Base-by-base conservation (phyloP, 2,113 vertebrate genomes). In the Peromyscus californicus region DNA sequence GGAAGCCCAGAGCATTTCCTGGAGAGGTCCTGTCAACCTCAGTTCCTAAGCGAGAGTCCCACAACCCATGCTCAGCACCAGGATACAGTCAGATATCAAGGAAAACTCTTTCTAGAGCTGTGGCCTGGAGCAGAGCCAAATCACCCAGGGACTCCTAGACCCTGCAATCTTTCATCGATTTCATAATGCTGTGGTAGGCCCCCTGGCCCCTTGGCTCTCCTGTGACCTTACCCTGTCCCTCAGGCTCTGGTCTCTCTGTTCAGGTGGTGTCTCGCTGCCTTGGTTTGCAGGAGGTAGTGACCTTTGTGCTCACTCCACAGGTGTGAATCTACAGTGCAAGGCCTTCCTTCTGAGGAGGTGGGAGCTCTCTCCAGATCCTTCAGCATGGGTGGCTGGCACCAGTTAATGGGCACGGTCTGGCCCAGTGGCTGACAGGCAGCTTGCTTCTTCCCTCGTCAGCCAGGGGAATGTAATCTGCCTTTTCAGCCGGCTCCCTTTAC, bases 401-500 rank as follows among this genome's bases (percentile, higher is more conserved):
- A 89, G 92, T 93, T 33, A 61, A 78, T 59, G 15, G 69, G 31
- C 7, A 36, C 11, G 48, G 10, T 67, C 67, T 84, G 80, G 72
- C 31, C 69, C 72, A 26, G 69, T 45, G 33, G 45, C 36, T 74
- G 63, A 74, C 8, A 7, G 54, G 33, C 13, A 83, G 21, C 69
- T 76, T 70, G 70, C 76, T 45, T 54, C 19, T 39, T 78, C 76
- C 83, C 51, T 79, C n/a, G 96, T 57, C 26, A 78, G 76, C n/a
- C 72, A 83, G 8, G 45, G 51, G 39, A 92, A 87, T 54, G 39
- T 10, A 39, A 69, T 69, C 95, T 24, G 57, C 42, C 90, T 96
- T 96, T 96, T 89, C 22, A 79, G 78, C 69, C 39, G 33, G 94
- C 90, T 80, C 79, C 26, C 78, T 97, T 96, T 97, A 86, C 63